These are phyloP conservation scores for Aplysina aerophoba DNA, from an alignment of 37 sponge, comb jelly and placozoan genomes.

Conservation along the genomic window DNA sequence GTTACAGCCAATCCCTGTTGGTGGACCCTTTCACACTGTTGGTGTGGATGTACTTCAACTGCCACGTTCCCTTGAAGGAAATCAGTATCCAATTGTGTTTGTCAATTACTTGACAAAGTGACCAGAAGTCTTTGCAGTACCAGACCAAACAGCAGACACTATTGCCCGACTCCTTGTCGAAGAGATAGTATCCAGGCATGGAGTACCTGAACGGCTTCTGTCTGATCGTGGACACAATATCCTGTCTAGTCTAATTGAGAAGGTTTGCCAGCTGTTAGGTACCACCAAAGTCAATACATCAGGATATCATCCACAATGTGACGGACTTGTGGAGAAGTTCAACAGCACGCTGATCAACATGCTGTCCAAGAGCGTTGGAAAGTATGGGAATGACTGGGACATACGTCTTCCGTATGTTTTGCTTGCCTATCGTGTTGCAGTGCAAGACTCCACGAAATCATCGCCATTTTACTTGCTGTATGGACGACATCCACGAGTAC, in stretches of 20 bases:
- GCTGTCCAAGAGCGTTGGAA: constrained; percentile 37
- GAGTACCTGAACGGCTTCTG: constrained; percentile 18
- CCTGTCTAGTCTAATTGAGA: constrained; percentile 36
- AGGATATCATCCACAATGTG: constrained; percentile 54
- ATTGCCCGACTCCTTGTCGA: constrained; percentile 52
- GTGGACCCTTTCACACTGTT: constrained; percentile 53
- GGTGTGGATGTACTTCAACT: constrained; percentile 54
- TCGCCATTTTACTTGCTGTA: constrained; percentile 57
- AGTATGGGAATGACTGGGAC: constrained; percentile 48
- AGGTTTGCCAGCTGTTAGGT: constrained; percentile 37
- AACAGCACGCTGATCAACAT: constrained; percentile 46
- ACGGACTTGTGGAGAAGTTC: constrained; percentile 56
- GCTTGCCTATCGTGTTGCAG: constrained; percentile 42
- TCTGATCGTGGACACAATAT: constrained; percentile 43
- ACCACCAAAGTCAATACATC: constrained; percentile 45
- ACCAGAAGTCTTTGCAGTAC: constrained; percentile 65
- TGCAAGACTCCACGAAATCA: constrained; percentile 51
- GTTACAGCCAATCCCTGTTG: constrained; percentile 53
- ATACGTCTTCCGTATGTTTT: constrained; percentile 46
- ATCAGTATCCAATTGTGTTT: constrained; percentile 55
- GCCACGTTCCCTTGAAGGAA: constrained; percentile 30
- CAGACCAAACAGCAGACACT: constrained; percentile 50
- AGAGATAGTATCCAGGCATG: constrained; percentile 44
- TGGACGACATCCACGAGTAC: constrained; percentile 51
- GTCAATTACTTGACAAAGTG: constrained; percentile 74